These are phyloP conservation scores for Oxyteleia sp. DNA, from an alignment of 2,888 invertebrate species.

Conservation along the genomic window DNA sequence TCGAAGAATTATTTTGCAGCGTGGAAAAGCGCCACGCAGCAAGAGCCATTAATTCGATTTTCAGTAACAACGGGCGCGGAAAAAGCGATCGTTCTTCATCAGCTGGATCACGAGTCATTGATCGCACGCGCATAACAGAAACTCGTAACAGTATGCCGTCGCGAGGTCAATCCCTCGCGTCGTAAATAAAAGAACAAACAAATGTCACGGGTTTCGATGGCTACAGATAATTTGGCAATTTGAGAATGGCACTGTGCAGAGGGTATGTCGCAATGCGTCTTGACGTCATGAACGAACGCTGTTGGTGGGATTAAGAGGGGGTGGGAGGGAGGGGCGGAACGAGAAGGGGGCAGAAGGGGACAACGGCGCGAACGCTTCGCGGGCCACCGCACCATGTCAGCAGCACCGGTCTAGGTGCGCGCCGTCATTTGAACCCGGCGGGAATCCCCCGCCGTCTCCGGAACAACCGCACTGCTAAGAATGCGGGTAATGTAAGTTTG, in stretches of 20 bases:
- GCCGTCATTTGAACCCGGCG: too few relatives aligned
- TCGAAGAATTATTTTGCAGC: constrained; percentile 8
- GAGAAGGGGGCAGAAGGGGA: too few relatives aligned
- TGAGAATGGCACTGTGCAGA: constrained; percentile 72
- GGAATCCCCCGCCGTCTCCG: constrained; percentile 33
- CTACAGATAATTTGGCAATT: constrained; percentile 63
- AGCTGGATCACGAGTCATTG: constrained; percentile 30
- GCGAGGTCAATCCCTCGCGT: too few relatives aligned
- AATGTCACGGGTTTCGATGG: constrained; percentile 24
- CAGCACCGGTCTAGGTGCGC: too few relatives aligned
- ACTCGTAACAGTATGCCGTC: constrained; percentile 12
- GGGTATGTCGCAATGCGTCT: constrained; percentile 87
- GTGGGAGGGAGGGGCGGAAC: constrained; percentile 65
- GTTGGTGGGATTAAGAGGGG: constrained; percentile 81
- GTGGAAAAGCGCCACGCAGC: neutral
- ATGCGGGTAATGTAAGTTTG: constrained; percentile 25
- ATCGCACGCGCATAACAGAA: constrained; percentile 45
- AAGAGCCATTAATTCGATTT: constrained; percentile 39
- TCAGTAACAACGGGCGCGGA: neutral
- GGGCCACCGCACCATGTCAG: too few relatives aligned
- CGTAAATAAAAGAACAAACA: constrained; percentile 28
- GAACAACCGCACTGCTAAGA: constrained; percentile 4
- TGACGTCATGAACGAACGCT: constrained; percentile 85
- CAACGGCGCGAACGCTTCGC: too few relatives aligned
- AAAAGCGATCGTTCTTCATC: constrained; percentile 31